Percentiles rank a stretch among this genome's conserved stretches.
Evolutionary conservation across 2,113 vertebrate species (phyloP).

Genomic region (Brachyhypopomus occidentalis): DNA sequence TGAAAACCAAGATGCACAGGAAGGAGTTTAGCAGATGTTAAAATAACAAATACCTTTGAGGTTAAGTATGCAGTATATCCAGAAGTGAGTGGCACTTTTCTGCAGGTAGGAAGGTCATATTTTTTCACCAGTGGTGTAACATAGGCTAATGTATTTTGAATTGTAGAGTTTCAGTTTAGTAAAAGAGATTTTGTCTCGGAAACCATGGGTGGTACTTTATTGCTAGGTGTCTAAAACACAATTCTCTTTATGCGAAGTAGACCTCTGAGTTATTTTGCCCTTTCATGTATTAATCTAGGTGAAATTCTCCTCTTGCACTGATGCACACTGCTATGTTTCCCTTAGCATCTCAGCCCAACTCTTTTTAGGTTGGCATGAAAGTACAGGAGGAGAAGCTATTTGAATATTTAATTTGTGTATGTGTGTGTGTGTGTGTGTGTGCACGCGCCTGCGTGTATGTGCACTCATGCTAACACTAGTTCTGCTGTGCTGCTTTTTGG

Average conservation of each 20-base stretch:
- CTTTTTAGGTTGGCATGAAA: not conserved
- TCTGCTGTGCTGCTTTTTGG: conserved; percentile 39
- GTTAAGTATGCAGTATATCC: not conserved
- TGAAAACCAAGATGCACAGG: too few species aligned
- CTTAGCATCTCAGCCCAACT: not conserved
- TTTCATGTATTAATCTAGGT: not conserved
- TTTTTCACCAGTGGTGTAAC: not conserved
- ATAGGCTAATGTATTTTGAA: not conserved
- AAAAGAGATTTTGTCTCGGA: not conserved
- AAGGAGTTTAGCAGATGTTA: too few species aligned
- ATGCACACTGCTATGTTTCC: not conserved
- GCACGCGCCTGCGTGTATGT: conserved; percentile 28
- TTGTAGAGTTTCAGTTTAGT: not conserved
- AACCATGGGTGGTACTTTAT: too few species aligned
- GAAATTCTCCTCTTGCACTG: not conserved
- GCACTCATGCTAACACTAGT: conserved; percentile 22
- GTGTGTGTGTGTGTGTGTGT: conserved; percentile 30
- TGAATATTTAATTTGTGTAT: conserved; percentile 28
- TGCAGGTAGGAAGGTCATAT: not conserved
- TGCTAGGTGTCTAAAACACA: too few species aligned
- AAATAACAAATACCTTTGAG: too few species aligned
- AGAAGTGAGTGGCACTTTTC: not conserved
- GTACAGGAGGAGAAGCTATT: not conserved
- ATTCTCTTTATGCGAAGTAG: too few species aligned
- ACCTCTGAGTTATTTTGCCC: not conserved